Percentiles rank a stretch among this genome's conserved stretches.
Conservation (phyloP, 2,888 invertebrate genomes). For the Laspeyria flexula region DNA sequence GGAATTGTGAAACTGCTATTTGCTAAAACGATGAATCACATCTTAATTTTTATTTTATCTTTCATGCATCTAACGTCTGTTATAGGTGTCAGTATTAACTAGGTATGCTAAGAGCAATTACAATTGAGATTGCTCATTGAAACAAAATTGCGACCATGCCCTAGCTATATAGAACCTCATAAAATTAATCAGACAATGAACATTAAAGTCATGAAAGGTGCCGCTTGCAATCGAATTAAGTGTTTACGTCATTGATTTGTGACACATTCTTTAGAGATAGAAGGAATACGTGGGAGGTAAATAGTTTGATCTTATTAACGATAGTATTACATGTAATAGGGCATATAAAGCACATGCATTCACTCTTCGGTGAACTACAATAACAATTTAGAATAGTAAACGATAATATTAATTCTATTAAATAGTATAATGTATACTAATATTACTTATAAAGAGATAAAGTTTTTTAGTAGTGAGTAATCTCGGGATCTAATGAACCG, state of each 20-base stretch:
- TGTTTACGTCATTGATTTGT: conserved; percentile 38
- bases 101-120: neutral
- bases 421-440: too few relatives aligned
- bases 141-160: conserved; percentile 8
- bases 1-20: too few relatives aligned
- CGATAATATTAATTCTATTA: too few relatives aligned
- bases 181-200: conserved; percentile 43
- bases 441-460: too few relatives aligned
- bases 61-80: too few relatives aligned
- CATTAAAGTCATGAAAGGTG: conserved; percentile 43
- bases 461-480: too few relatives aligned
- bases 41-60: too few relatives aligned
- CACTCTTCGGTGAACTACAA: neutral
- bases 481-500: too few relatives aligned
- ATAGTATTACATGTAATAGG: conserved; percentile 30
- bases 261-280: conserved; percentile 30
- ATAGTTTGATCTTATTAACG: conserved; percentile 37
- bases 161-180: conserved; percentile 19
- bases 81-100: too few relatives aligned
- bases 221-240: conserved; percentile 37
- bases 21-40: too few relatives aligned
- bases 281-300: conserved; percentile 29
- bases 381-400: too few relatives aligned
- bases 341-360: conserved; percentile 21
- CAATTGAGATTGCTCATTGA: neutral